Evolutionary conservation across 2,113 vertebrate species (phyloP).

Genomic region (Ivindomyrus marchei): DNA sequence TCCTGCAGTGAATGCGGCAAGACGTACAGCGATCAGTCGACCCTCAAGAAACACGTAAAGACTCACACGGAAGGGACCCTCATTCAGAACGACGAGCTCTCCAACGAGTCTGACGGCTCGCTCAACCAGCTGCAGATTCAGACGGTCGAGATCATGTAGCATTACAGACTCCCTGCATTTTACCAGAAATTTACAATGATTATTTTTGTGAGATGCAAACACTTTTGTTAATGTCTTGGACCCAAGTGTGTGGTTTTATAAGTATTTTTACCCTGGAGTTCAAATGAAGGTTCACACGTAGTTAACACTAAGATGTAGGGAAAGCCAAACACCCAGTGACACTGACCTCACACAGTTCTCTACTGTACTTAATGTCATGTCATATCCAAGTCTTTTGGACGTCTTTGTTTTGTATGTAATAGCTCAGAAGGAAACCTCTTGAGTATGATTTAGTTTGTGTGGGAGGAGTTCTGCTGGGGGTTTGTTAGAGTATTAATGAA

Average conservation of each 20-base stretch:
- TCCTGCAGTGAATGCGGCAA: slow-evolving; percentile 47
- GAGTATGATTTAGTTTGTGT: background rate
- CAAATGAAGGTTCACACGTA: background rate
- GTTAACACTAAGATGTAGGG: background rate
- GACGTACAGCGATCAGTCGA: slow-evolving; percentile 49
- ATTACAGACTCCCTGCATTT: background rate
- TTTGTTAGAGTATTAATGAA: background rate
- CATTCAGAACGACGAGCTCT: slow-evolving; percentile 22
- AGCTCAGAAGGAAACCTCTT: background rate
- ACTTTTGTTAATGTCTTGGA: slow-evolving; percentile 9
- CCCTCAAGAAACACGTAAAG: slow-evolving; percentile 51
- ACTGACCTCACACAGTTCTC: background rate
- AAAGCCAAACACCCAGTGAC: background rate
- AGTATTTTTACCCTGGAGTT: background rate
- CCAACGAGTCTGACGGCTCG: slow-evolving; percentile 5
- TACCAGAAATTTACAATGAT: background rate
- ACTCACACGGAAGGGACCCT: slow-evolving; percentile 33
- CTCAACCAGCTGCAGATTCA: slow-evolving; percentile 16
- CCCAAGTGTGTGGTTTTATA: background rate
- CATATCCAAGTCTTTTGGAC: background rate
- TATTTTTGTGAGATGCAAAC: background rate
- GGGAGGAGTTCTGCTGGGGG: background rate
- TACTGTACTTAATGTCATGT: background rate
- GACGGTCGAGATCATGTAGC: slow-evolving; percentile 17
- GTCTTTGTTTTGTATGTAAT: background rate